phyloP scores from a whole-genome alignment of 2,888 invertebrate species.

The Mimas tiliae region DNA sequence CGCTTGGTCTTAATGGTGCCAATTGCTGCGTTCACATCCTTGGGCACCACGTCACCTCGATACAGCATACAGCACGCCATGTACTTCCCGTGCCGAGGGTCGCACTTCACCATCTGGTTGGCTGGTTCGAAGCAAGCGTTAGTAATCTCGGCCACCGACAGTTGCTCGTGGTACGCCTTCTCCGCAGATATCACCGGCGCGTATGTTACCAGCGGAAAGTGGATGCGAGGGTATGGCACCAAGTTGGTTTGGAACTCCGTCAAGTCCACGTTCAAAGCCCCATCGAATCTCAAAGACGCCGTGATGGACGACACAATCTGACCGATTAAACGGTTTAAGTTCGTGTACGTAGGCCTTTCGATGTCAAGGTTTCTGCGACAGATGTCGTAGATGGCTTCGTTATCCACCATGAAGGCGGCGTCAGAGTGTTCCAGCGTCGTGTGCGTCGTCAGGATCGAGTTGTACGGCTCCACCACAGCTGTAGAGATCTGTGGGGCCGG shows the following conservation, averaged over 20 bases:
- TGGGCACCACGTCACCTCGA: constrained; percentile 97
- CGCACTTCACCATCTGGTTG: constrained; percentile 97
- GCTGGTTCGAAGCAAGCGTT: constrained; percentile 98
- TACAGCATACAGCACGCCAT: constrained; percentile 98
- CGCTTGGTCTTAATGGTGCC: constrained; percentile 97
- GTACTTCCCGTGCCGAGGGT: constrained; percentile 95
- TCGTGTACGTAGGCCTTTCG: constrained; percentile 97
- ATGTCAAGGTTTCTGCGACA: constrained; percentile 97
- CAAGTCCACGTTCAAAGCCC: constrained; percentile 95
- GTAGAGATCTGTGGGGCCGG: constrained; percentile 96
- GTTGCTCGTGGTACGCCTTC: constrained; percentile 96
- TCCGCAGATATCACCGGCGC: constrained; percentile 96
- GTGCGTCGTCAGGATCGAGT: constrained; percentile 97
- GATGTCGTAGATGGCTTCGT: constrained; percentile 95
- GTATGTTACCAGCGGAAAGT: constrained; percentile 96
- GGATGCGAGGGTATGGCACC: constrained; percentile 97
- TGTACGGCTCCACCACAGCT: constrained; percentile 97
- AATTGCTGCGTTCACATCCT: constrained; percentile 96
- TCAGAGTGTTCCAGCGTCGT: constrained; percentile 97
- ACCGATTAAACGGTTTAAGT: constrained; percentile 96
- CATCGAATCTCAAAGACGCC: constrained; percentile 95
- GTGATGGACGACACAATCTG: constrained; percentile 97
- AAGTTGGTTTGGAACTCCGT: constrained; percentile 97
- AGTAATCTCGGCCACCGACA: constrained; percentile 96
- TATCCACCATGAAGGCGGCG: constrained; percentile 98